Percentiles rank a stretch among this genome's conserved stretches.
Conservation (phyloP, 2,888 invertebrate genomes). For the Drosophila meridionalis region DNA sequence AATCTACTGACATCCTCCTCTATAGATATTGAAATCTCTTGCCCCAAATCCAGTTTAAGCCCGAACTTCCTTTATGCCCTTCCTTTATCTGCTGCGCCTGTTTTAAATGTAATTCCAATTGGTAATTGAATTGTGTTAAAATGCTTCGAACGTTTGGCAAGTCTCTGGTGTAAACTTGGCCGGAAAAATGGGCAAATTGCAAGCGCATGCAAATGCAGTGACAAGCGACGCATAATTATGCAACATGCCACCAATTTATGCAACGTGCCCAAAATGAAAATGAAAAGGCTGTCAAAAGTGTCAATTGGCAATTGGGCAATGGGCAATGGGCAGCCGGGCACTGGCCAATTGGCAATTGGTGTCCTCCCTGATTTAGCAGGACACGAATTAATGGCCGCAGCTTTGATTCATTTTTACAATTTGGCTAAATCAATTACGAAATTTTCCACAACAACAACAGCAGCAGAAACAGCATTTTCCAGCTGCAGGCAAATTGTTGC, state of each 20-base stretch:
- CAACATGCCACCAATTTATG: slow-evolving; percentile 64
- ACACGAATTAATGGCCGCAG: slow-evolving; percentile 36
- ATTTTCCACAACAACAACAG: slow-evolving; percentile 39
- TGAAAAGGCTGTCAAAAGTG: slow-evolving; percentile 52
- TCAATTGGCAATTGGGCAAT: not conserved
- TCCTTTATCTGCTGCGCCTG: not conserved
- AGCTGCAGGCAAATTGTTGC: slow-evolving; percentile 1
- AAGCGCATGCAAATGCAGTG: slow-evolving; percentile 54
- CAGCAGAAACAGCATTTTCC: slow-evolving; percentile 1
- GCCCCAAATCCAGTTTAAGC: not conserved
- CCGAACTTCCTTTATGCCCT: not conserved
- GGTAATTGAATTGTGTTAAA: slow-evolving; percentile 49
- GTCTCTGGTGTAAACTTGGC: slow-evolving; percentile 44
- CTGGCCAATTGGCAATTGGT: not conserved
- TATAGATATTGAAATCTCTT: not conserved
- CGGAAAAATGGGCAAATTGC: slow-evolving; percentile 29
- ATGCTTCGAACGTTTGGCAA: slow-evolving; percentile 20
- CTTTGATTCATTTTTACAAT: slow-evolving; percentile 74
- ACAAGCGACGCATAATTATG: slow-evolving; percentile 73
- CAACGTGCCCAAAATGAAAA: slow-evolving; percentile 68
- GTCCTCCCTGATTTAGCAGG: slow-evolving; percentile 10
- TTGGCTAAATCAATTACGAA: slow-evolving; percentile 76
- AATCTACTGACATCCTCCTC: not conserved
- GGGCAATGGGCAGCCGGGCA: not conserved
- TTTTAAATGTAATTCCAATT: slow-evolving; percentile 22